phyloP scores from a whole-genome alignment of 2,797 vertebrate genomes.

The Lepilemur septentrionalis region DNA sequence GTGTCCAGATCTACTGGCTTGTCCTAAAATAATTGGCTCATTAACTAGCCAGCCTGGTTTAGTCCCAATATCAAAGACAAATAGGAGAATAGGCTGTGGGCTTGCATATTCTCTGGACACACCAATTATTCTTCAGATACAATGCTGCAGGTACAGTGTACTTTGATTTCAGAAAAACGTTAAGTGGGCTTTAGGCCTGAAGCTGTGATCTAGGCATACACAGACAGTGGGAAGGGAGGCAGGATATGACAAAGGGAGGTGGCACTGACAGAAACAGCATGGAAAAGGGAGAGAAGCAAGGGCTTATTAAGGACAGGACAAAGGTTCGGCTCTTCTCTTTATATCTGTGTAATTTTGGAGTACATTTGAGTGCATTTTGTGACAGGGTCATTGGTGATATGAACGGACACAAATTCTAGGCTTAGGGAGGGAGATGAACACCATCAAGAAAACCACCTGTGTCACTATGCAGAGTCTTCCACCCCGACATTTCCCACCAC shows the following conservation, averaged over 20 bases:
- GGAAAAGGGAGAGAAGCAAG: conserved; percentile 26
- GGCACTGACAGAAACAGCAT: neutral
- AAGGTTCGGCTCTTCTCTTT: conserved; percentile 25
- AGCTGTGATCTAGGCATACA: conserved; percentile 6
- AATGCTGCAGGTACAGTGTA: neutral
- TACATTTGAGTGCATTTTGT: conserved; percentile 39
- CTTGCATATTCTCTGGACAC: neutral
- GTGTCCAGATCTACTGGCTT: neutral
- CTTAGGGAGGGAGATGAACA: neutral
- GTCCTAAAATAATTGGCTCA: conserved; percentile 53
- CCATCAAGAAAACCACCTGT: neutral
- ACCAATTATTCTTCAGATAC: conserved; percentile 9
- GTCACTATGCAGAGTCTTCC: neutral
- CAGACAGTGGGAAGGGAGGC: neutral
- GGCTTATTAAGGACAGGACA: conserved; percentile 46
- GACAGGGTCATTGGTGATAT: neutral
- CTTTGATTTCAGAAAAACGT: conserved; percentile 46
- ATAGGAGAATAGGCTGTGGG: neutral
- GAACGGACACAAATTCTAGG: conserved; percentile 4
- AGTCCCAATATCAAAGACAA: conserved; percentile 54
- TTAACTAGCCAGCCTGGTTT: conserved; percentile 33
- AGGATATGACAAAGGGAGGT: neutral
- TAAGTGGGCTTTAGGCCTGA: conserved; percentile 44
- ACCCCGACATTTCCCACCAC: neutral
- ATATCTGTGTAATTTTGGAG: neutral